Evolutionary conservation across 2,888 invertebrate genomes (phyloP).

Genomic region (Acholoe squamosa): DNA sequence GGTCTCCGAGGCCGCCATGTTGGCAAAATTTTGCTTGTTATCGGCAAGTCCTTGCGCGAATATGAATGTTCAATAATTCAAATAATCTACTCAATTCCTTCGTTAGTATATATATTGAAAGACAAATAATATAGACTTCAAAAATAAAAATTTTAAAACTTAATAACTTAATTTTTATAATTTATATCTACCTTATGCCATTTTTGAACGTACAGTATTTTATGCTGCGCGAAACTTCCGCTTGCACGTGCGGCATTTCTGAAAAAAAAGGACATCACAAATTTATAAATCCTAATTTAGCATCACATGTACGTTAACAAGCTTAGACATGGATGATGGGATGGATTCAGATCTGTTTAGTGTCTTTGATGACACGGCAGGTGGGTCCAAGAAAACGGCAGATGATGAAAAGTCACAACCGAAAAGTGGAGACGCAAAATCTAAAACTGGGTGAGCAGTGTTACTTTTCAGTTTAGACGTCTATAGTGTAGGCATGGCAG

Average conservation of each 20-base stretch:
- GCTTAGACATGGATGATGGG: neutral
- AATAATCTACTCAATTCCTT: no score
- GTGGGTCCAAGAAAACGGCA: neutral
- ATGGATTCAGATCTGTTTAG: conserved; percentile 49
- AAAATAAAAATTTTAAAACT: neutral
- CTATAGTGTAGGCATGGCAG: no score
- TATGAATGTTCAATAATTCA: no score
- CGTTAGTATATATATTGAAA: no score
- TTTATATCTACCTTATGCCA: no score
- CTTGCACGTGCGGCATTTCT: conserved; percentile 5
- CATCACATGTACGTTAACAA: neutral
- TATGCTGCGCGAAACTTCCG: conserved; percentile 20
- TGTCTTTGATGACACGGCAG: conserved; percentile 41
- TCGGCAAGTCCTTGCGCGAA: neutral
- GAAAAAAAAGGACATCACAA: neutral
- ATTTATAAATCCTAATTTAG: neutral
- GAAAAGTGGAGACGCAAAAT: neutral
- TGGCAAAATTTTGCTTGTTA: neutral
- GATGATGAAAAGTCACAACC: neutral
- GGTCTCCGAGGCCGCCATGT: conserved; percentile 28
- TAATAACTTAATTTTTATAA: neutral
- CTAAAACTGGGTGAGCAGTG: no score
- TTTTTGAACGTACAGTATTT: neutral
- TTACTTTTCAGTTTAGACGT: no score
- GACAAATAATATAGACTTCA: neutral